Percentiles rank a stretch among this genome's conserved stretches.
Evolutionary conservation across 2,797 vertebrate species (phyloP).

Genomic region (Valencia hispanica): DNA sequence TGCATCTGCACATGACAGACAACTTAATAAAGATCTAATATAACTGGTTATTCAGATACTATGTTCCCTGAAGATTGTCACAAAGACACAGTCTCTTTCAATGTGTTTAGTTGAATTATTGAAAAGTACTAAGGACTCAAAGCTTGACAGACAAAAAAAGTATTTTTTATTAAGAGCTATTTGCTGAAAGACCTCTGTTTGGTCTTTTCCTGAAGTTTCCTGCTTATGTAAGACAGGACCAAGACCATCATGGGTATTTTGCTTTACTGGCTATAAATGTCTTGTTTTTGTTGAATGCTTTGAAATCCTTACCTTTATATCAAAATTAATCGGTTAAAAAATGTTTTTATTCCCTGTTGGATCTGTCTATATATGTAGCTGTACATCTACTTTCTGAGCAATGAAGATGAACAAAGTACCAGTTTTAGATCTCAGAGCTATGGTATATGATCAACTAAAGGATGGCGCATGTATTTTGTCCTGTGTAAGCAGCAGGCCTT

Average conservation of each 20-base stretch:
- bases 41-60: background rate
- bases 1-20: background rate
- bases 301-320: background rate
- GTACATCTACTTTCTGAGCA: background rate
- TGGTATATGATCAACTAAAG: background rate
- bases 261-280: background rate
- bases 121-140: background rate
- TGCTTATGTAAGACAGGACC: background rate
- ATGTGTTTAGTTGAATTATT: background rate
- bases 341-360: background rate
- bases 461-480: background rate
- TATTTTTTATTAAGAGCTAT: background rate
- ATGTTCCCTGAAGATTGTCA: background rate
- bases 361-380: background rate
- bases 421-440: background rate
- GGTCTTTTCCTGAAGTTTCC: background rate
- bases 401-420: background rate
- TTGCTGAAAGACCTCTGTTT: background rate
- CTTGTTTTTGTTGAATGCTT: background rate
- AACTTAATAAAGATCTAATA: background rate
- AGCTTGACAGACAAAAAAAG: background rate
- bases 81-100: background rate
- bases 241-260: background rate
- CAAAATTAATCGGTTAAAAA: background rate
- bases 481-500: background rate